phyloP scores from a whole-genome alignment of 2,888 invertebrate species.

The Zaprionus lineosus region DNA sequence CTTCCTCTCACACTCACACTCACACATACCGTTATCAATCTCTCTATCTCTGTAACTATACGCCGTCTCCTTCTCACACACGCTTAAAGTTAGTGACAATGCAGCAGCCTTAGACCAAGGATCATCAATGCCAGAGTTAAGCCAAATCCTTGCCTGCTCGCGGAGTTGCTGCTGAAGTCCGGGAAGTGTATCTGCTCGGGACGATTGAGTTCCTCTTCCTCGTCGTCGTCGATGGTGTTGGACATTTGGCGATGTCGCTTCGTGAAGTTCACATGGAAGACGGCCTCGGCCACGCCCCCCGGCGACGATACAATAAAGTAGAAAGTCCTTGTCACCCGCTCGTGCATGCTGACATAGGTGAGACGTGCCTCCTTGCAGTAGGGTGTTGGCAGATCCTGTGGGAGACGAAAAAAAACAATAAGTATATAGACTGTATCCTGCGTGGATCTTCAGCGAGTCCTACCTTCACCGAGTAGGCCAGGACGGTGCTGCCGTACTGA shows the following conservation, averaged over 20 bases:
- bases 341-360: conserved; percentile 83
- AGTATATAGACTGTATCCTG: not conserved
- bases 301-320: conserved; percentile 83
- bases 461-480: conserved; percentile 83
- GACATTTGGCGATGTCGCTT: conserved; percentile 82
- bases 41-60: conserved; percentile 4
- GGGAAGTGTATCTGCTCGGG: conserved; percentile 83
- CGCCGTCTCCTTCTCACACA: conserved; percentile 8
- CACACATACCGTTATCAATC: conserved; percentile 1
- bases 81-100: conserved; percentile 52
- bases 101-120: conserved; percentile 31
- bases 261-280: conserved; percentile 83
- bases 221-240: conserved; percentile 81
- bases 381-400: conserved; percentile 82
- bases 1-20: conserved; percentile 1
- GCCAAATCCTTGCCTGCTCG: conserved; percentile 12
- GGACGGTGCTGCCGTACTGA: conserved; percentile 82
- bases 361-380: conserved; percentile 83
- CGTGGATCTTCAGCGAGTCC: not conserved
- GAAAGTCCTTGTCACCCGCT: conserved; percentile 82
- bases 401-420: not conserved
- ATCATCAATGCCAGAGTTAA: conserved; percentile 40
- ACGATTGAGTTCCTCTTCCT: conserved; percentile 82
- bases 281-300: conserved; percentile 82
- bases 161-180: conserved; percentile 76